phyloP scores from a whole-genome alignment of 2,888 invertebrate species.

The Diarsia rubi region DNA sequence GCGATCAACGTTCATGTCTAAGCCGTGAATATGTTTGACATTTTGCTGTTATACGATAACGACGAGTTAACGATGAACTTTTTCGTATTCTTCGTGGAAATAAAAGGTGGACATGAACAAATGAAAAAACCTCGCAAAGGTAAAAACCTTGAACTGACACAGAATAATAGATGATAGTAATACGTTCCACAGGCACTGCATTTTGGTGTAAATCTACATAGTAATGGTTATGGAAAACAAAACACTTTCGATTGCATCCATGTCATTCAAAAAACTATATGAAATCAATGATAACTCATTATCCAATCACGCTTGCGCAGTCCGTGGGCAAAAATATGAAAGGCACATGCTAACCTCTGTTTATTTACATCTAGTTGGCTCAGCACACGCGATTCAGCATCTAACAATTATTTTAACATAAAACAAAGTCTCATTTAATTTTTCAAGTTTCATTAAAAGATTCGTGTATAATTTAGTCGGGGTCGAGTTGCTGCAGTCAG shows the following conservation, averaged over 20 bases:
- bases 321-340: constrained; percentile 40
- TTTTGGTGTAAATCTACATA: neutral
- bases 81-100: neutral
- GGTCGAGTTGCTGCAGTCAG: constrained; percentile 37
- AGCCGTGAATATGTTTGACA: neutral
- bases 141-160: neutral
- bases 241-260: constrained; percentile 47
- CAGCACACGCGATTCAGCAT: constrained; percentile 59
- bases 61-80: neutral
- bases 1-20: neutral
- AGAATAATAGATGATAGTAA: neutral
- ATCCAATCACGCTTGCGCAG: constrained; percentile 60
- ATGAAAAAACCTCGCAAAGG: neutral
- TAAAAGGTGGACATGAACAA: neutral
- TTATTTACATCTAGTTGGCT: constrained; percentile 77
- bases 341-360: constrained; percentile 73
- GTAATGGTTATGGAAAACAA: constrained; percentile 15
- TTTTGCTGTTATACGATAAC: neutral
- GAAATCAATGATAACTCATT: constrained; percentile 46
- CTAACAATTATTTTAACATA: constrained; percentile 48
- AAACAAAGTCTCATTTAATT: constrained; percentile 6
- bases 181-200: neutral
- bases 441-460: constrained; percentile 20
- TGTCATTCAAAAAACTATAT: constrained; percentile 52
- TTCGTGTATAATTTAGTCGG: constrained; percentile 33